Evolutionary conservation across 1,140 invertebrate genomes (phyloP).

Genomic region (Zophobas morio): DNA sequence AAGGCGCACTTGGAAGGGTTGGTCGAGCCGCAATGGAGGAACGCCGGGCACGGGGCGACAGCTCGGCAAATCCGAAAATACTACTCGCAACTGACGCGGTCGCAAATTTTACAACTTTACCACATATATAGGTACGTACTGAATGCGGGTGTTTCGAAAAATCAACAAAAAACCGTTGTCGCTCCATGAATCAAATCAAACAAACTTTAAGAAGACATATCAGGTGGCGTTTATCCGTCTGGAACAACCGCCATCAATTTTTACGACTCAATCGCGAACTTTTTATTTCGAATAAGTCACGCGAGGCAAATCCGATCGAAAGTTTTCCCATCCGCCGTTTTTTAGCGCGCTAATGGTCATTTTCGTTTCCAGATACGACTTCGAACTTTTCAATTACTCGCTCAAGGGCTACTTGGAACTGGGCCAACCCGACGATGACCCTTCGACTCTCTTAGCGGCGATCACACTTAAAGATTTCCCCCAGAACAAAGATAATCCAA

Average conservation of each 20-base stretch:
- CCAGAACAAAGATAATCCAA: conserved; percentile 42
- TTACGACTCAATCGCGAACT: too few relatives aligned
- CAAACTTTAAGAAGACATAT: too few relatives aligned
- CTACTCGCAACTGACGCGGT: conserved; percentile 81
- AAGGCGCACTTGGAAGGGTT: conserved; percentile 81
- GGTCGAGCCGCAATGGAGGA: conserved; percentile 86
- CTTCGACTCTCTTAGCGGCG: conserved; percentile 61
- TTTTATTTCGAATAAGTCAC: too few relatives aligned
- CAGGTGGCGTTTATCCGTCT: too few relatives aligned
- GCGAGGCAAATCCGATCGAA: too few relatives aligned
- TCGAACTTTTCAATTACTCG: conserved; percentile 87
- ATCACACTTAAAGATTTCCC: conserved; percentile 63
- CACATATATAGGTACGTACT: conserved; percentile 81
- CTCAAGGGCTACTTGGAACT: conserved; percentile 80
- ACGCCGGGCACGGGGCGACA: conserved; percentile 82
- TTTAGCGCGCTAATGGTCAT: conserved; percentile 22
- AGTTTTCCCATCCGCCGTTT: background rate
- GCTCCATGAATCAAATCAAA: too few relatives aligned
- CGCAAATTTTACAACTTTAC: conserved; percentile 84
- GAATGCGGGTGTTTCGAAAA: too few relatives aligned
- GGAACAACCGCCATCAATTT: too few relatives aligned
- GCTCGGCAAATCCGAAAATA: conserved; percentile 80
- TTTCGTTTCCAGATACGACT: conserved; percentile 80
- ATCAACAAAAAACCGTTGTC: too few relatives aligned
- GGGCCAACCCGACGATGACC: conserved; percentile 68